A percentile compares a stretch with the other conserved stretches of the same genome.
These are phyloP conservation scores for Patiria miniata DNA, from an alignment of 35 echinoderm and acorn worm species.

Conservation along the genomic window DNA sequence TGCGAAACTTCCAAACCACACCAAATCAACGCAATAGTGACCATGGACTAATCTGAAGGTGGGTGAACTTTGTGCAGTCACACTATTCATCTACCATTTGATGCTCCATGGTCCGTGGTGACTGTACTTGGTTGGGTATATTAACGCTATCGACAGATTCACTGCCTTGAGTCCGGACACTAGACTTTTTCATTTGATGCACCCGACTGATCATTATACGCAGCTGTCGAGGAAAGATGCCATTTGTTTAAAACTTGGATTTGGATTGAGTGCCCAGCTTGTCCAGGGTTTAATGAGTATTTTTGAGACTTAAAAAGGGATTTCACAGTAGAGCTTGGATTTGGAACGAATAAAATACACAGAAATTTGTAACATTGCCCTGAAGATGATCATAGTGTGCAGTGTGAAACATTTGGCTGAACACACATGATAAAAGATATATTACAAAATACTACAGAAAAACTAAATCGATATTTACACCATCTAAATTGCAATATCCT, in stretches of 20 bases:
- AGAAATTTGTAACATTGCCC: too few species aligned
- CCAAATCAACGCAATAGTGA: neutral
- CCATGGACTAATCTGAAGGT: neutral
- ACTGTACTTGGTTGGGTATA: conserved; percentile 51
- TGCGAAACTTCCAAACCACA: neutral
- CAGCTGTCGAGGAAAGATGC: conserved; percentile 39
- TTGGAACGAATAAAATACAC: too few species aligned
- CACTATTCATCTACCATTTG: conserved; percentile 49
- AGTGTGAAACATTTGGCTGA: too few species aligned
- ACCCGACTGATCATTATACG: conserved; percentile 48
- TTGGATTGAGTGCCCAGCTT: too few species aligned
- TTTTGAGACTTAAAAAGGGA: too few species aligned
- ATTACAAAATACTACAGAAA: too few species aligned
- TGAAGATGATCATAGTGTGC: too few species aligned
- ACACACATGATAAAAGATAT: too few species aligned
- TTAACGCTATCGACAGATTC: neutral
- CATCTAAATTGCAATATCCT: too few species aligned
- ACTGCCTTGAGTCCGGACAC: conserved; percentile 4
- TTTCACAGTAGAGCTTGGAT: too few species aligned
- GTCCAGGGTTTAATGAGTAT: too few species aligned
- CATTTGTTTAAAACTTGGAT: neutral
- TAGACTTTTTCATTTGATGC: conserved; percentile 45
- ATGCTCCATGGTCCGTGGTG: conserved; percentile 43
- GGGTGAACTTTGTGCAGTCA: neutral
- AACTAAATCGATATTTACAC: too few species aligned